A percentile compares a stretch with the other conserved stretches of the same genome.
phyloP scores from a whole-genome alignment of 1,140 invertebrate genomes.

The Bicyclus anynana region DNA sequence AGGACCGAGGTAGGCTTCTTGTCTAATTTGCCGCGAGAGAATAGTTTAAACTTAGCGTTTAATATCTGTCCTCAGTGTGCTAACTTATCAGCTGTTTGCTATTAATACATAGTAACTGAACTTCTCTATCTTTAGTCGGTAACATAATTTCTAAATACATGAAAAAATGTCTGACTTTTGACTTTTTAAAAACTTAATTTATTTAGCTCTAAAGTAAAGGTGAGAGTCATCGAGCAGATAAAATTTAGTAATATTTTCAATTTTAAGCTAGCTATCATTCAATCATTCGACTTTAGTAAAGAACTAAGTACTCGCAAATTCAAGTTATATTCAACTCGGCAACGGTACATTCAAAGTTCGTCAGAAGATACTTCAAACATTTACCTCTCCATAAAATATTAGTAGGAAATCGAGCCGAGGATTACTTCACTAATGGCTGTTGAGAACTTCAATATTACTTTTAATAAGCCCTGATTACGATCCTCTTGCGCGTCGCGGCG shows the following conservation, averaged over 20 bases:
- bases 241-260: not conserved
- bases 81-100: no score
- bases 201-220: no score
- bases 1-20: no score
- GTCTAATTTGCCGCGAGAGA: no score
- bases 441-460: slow-evolving; percentile 11
- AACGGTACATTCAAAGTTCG: not conserved
- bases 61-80: no score
- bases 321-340: not conserved
- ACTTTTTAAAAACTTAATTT: no score
- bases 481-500: not conserved
- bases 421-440: not conserved
- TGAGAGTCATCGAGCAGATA: not conserved
- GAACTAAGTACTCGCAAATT: not conserved
- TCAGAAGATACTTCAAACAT: not conserved
- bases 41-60: no score
- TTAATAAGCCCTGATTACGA: slow-evolving; percentile 14
- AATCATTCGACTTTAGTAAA: not conserved
- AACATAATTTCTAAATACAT: no score
- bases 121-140: no score
- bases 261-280: not conserved
- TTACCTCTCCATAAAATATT: not conserved
- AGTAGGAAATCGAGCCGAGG: not conserved
- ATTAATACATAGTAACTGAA: no score
- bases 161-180: no score